Evolutionary conservation across 2,113 vertebrate species (phyloP).

Genomic region (Pheucticus melanocephalus): DNA sequence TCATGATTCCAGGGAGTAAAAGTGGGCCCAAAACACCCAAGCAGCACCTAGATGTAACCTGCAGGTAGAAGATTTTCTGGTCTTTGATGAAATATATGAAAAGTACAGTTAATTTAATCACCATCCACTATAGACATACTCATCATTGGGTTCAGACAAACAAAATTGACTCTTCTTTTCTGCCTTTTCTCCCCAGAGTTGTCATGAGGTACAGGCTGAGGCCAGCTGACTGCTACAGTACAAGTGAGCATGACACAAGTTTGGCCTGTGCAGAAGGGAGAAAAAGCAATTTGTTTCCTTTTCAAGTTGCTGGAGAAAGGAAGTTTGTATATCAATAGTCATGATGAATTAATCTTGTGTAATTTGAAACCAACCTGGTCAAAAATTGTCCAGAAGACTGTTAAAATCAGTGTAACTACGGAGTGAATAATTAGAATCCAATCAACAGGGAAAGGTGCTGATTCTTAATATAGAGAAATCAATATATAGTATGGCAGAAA

Average conservation of each 20-base stretch:
- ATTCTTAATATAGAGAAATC: slow-evolving; percentile 21
- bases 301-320: background rate
- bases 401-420: slow-evolving; percentile 19
- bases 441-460: background rate
- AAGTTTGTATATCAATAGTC: background rate
- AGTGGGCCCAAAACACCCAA: background rate
- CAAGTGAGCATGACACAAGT: background rate
- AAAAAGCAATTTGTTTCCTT: background rate
- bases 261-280: background rate
- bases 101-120: background rate
- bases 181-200: background rate
- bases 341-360: slow-evolving; percentile 22
- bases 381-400: background rate
- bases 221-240: background rate
- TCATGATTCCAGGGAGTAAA: accelerated
- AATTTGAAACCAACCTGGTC: slow-evolving; percentile 2
- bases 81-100: background rate
- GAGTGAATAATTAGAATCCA: slow-evolving; percentile 21
- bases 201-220: background rate
- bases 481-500: slow-evolving; percentile 9
- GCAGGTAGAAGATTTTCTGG: background rate
- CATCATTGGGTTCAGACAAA: background rate
- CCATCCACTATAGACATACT: background rate
- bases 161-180: background rate
- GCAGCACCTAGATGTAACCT: background rate